phyloP scores from a whole-genome alignment of 2,113 vertebrate species.

The Actenoides hombroni region DNA sequence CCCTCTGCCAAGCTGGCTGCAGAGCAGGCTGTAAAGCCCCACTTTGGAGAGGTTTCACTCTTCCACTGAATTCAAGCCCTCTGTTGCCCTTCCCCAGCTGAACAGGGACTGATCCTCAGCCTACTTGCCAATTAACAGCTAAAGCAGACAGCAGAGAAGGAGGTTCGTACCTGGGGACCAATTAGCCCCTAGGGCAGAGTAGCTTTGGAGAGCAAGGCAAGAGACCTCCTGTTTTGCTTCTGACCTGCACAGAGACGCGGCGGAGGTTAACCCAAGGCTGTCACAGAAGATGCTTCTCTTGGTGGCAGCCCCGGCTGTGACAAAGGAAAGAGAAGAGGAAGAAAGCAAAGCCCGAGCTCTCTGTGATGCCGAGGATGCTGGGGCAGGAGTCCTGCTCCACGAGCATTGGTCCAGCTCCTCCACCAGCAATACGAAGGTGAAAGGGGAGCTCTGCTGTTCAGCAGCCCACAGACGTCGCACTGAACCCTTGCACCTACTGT shows the following conservation, averaged over 20 bases:
- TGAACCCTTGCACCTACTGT: not conserved
- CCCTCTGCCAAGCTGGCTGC: conserved; percentile 1
- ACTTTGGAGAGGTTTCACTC: not conserved
- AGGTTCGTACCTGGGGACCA: not conserved
- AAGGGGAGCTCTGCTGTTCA: not conserved
- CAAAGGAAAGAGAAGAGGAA: not conserved
- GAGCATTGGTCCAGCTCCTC: not conserved
- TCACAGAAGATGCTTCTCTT: not conserved
- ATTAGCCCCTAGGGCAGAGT: not conserved
- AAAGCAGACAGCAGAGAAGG: not conserved
- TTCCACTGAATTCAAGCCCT: not conserved
- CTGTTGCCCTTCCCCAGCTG: not conserved
- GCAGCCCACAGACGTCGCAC: accelerated
- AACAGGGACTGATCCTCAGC: not conserved
- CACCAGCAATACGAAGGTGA: accelerated
- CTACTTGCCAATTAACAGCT: not conserved
- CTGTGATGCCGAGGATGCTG: not conserved
- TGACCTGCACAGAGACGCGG: not conserved
- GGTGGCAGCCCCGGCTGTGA: not conserved
- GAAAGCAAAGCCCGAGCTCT: not conserved
- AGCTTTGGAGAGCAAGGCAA: not conserved
- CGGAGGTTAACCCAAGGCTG: not conserved
- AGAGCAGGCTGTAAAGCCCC: not conserved
- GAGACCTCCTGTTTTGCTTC: not conserved
- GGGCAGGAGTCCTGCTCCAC: not conserved